These are phyloP conservation scores for Orbicella faveolata DNA, from an alignment of 64 coral and sea anemone species.

Conservation along the genomic window DNA sequence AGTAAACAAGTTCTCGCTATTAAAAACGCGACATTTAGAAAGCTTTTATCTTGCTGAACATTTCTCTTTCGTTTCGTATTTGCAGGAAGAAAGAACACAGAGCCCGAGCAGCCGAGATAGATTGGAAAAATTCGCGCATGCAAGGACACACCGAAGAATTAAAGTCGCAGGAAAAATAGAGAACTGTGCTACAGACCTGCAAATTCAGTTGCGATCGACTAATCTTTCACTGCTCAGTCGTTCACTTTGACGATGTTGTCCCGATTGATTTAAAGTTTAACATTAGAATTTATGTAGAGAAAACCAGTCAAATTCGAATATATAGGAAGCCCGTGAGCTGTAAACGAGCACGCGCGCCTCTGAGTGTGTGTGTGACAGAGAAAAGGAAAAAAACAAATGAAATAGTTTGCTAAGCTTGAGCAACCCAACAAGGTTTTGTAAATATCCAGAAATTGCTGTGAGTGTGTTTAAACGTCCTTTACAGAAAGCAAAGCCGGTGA, in stretches of 20 bases:
- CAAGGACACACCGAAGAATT: neutral
- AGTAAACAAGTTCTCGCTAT: constrained; percentile 56
- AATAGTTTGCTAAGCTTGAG: neutral
- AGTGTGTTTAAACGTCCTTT: neutral
- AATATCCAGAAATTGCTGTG: neutral
- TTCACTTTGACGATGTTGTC: neutral
- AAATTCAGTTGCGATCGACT: neutral
- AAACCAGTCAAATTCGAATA: constrained; percentile 4
- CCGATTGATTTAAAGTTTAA: constrained; percentile 10
- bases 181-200: neutral
- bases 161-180: neutral
- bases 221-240: neutral
- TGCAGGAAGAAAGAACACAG: constrained; percentile 21
- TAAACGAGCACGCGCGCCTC: neutral
- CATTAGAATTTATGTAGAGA: neutral
- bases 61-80: constrained; percentile 3
- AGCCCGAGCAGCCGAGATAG: constrained; percentile 24
- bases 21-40: constrained; percentile 21
- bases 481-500: neutral
- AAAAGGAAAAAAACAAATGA: neutral
- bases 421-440: neutral
- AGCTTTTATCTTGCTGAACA: neutral
- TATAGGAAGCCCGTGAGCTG: neutral
- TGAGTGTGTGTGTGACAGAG: neutral
- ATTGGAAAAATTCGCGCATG: neutral